Percentiles rank a stretch among this genome's conserved stretches.
These are phyloP conservation scores for Steatornis caripensis DNA, from an alignment of 2,113 vertebrate genomes.

Conservation along the genomic window DNA sequence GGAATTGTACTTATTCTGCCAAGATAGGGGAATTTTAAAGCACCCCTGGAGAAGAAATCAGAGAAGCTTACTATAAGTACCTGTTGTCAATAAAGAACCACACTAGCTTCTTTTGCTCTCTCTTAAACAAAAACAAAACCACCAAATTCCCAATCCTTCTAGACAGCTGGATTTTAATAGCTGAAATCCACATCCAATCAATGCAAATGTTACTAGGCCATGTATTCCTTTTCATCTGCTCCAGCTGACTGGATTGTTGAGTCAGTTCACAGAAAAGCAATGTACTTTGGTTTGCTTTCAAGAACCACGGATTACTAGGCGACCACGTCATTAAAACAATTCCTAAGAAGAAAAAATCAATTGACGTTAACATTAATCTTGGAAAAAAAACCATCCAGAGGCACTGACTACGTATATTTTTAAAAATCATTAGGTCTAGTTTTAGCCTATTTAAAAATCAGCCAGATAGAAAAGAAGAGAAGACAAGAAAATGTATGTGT, in stretches of 20 bases:
- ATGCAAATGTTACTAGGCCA: not conserved
- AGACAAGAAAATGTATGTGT: not conserved
- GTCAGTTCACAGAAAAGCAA: not conserved
- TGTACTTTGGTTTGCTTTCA: conserved; percentile 31
- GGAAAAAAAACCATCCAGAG: not conserved
- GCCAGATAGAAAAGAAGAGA: not conserved
- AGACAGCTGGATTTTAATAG: not conserved
- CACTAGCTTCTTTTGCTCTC: not conserved
- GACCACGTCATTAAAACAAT: conserved; percentile 45
- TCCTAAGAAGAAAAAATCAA: conserved; percentile 20
- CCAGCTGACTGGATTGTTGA: conserved; percentile 10
- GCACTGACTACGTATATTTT: conserved; percentile 11
- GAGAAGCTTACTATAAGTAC: not conserved
- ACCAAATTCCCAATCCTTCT: not conserved
- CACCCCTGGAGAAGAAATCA: not conserved
- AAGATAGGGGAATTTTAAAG: not conserved
- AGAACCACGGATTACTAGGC: conserved; percentile 23
- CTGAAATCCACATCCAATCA: conserved; percentile 8
- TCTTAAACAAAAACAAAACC: not conserved
- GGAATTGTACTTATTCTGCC: not conserved
- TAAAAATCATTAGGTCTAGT: conserved; percentile 7
- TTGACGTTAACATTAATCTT: conserved; percentile 39
- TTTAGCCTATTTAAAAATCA: conserved; percentile 25
- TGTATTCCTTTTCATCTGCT: not conserved
- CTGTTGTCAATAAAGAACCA: not conserved